Conservation (phyloP, 2,888 invertebrate species). For the Latheticus oryzae region DNA sequence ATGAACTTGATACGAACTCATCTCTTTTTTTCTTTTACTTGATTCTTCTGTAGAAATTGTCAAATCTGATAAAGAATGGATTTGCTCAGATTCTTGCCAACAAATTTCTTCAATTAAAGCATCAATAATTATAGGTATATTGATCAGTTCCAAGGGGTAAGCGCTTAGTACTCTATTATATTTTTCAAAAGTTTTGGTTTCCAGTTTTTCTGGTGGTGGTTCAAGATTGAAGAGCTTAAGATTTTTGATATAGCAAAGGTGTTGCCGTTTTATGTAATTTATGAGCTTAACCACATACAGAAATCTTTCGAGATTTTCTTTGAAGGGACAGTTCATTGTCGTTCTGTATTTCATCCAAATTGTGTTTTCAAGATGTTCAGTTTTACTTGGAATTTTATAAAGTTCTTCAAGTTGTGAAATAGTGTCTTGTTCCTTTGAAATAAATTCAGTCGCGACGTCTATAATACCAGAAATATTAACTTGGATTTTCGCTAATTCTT, state of each 20-base stretch:
- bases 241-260: conserved; percentile 52
- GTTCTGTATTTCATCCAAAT: conserved; percentile 48
- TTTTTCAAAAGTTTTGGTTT: conserved; percentile 42
- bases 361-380: conserved; percentile 46
- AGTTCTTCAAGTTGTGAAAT: conserved; percentile 43
- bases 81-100: conserved; percentile 33
- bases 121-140: conserved; percentile 47
- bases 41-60: conserved; percentile 4
- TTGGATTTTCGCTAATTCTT: conserved; percentile 43
- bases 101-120: conserved; percentile 49
- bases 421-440: neutral
- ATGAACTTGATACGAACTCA: conserved; percentile 40
- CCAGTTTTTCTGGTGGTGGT: conserved; percentile 33
- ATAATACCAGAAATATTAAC: conserved; percentile 49
- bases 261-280: conserved; percentile 51
- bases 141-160: conserved; percentile 48
- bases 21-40: neutral
- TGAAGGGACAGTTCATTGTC: conserved; percentile 7
- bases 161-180: conserved; percentile 47
- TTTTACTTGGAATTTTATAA: conserved; percentile 41
- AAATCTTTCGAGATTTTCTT: conserved; percentile 46
- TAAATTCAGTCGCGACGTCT: conserved; percentile 36
- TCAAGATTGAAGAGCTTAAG: conserved; percentile 43
- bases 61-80: conserved; percentile 21
- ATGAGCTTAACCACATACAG: conserved; percentile 47